These are phyloP conservation scores for Anguilla anguilla DNA, from an alignment of 2,797 vertebrate species.

Conservation along the genomic window DNA sequence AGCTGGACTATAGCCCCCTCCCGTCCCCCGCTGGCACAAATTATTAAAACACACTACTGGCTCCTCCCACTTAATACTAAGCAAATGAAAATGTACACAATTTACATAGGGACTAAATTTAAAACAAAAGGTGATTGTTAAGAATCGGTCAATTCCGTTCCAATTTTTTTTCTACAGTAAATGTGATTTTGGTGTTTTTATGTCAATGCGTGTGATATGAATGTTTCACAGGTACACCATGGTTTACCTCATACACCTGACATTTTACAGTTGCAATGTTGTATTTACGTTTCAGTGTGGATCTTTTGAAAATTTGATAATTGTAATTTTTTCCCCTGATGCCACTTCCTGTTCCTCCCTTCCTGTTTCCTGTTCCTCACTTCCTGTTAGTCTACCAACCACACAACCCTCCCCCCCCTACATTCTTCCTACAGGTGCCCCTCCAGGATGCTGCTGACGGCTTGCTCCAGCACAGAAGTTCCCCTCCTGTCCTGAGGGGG, in stretches of 20 bases:
- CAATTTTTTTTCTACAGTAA: slow-evolving; percentile 52
- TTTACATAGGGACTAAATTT: slow-evolving; percentile 64
- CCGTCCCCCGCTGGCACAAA: slow-evolving; percentile 64
- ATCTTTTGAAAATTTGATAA: slow-evolving; percentile 67
- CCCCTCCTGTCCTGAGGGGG: slow-evolving; percentile 53
- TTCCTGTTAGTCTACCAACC: neutral
- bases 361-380: slow-evolving; percentile 16
- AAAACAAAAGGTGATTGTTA: slow-evolving; percentile 47
- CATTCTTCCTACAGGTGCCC: slow-evolving; percentile 62
- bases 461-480: slow-evolving; percentile 67
- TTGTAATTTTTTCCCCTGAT: slow-evolving; percentile 66
- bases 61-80: slow-evolving; percentile 66
- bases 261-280: slow-evolving; percentile 65
- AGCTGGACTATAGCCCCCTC: neutral
- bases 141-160: slow-evolving; percentile 67
- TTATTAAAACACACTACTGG: slow-evolving; percentile 75
- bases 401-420: neutral
- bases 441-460: slow-evolving; percentile 73
- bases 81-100: slow-evolving; percentile 64
- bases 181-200: slow-evolving; percentile 32
- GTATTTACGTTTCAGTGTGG: slow-evolving; percentile 67
- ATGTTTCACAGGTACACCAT: slow-evolving; percentile 59
- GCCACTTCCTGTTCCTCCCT: slow-evolving; percentile 46
- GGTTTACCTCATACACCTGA: slow-evolving; percentile 56
- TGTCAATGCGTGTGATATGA: slow-evolving; percentile 70